phyloP scores from a whole-genome alignment of 92 coral and sea anemone genomes.

The Umimayanthus chanpuru region DNA sequence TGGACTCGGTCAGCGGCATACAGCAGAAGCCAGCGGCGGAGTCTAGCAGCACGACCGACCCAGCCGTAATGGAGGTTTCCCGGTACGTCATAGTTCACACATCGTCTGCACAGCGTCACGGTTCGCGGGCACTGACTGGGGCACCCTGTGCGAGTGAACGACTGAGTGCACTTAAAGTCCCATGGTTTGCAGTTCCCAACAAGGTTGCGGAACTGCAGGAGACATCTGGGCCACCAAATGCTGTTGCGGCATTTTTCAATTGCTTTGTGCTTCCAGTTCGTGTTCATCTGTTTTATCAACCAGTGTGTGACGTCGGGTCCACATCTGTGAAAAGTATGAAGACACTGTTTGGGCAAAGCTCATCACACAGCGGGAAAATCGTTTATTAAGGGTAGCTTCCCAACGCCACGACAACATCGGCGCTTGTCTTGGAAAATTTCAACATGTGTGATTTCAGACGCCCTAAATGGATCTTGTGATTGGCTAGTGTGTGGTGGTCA shows the following conservation, averaged over 20 bases:
- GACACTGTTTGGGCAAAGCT: too few relatives aligned
- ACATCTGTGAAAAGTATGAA: not conserved
- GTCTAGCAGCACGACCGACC: slow-evolving; percentile 51
- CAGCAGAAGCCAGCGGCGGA: slow-evolving; percentile 49
- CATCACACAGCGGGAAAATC: too few relatives aligned
- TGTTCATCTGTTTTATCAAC: slow-evolving; percentile 40
- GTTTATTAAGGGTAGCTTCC: too few relatives aligned
- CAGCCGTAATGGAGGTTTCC: slow-evolving; percentile 53
- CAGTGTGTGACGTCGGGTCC: slow-evolving; percentile 42
- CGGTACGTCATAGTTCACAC: slow-evolving; percentile 48
- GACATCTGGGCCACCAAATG: slow-evolving; percentile 38
- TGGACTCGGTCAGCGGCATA: slow-evolving; percentile 49
- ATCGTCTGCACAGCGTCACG: slow-evolving; percentile 46
- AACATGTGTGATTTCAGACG: too few relatives aligned
- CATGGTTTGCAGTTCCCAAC: slow-evolving; percentile 47
- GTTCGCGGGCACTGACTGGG: slow-evolving; percentile 42
- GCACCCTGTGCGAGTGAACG: slow-evolving; percentile 19
- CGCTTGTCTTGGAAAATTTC: too few relatives aligned
- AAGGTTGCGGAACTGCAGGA: slow-evolving; percentile 19
- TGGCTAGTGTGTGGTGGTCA: too few relatives aligned
- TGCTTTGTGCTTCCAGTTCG: slow-evolving; percentile 25
- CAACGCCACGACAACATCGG: too few relatives aligned
- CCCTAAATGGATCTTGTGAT: too few relatives aligned
- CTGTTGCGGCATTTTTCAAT: slow-evolving; percentile 29
- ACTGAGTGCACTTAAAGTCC: slow-evolving; percentile 50